Conservation (phyloP, 2,797 vertebrate species). For the Scyliorhinus canicula region DNA sequence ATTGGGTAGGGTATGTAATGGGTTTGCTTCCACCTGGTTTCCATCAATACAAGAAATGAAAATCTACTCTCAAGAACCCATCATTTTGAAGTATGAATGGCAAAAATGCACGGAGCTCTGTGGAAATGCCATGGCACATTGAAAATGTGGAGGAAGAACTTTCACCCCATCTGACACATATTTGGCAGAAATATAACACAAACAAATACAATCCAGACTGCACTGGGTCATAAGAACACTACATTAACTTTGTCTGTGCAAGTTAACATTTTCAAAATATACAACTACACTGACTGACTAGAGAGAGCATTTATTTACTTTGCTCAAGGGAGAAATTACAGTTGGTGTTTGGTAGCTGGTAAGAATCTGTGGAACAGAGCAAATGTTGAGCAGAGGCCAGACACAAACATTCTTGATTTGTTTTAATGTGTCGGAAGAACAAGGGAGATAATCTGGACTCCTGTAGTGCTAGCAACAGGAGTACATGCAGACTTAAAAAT, state of each 20-base stretch:
- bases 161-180: neutral
- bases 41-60: neutral
- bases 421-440: neutral
- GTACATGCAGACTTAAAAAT: neutral
- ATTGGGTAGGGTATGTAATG: neutral
- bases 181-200: neutral
- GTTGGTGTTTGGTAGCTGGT: neutral
- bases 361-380: neutral
- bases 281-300: neutral
- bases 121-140: neutral
- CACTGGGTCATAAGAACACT: neutral
- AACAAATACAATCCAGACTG: neutral
- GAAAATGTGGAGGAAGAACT: neutral
- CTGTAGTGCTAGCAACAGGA: too few species aligned
- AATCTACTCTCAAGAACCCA: neutral
- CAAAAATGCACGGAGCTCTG: neutral
- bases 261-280: constrained; percentile 14
- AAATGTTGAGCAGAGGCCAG: neutral
- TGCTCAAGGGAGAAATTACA: neutral
- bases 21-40: neutral
- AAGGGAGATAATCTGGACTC: neutral
- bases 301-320: neutral
- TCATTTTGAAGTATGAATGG: neutral
- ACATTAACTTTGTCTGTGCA: neutral
- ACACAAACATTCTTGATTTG: neutral